Percentiles rank a stretch among this genome's conserved stretches.
phyloP scores from a whole-genome alignment of 2,113 vertebrate genomes.

The Cheirogaleus medius region DNA sequence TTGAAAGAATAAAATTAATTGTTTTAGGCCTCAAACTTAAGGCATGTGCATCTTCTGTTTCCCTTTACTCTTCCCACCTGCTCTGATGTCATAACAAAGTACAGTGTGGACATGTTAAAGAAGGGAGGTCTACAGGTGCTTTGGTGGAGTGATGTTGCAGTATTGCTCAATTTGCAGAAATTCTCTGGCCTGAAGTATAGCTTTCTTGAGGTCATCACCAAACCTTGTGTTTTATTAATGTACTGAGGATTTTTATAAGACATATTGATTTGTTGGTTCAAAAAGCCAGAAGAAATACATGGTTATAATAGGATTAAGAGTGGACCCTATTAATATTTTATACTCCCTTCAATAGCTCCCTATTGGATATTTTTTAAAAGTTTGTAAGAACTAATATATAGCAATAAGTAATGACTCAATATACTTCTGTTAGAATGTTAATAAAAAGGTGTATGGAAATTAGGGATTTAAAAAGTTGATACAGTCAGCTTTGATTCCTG shows the following conservation, averaged over 20 bases:
- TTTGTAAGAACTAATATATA: slow-evolving; percentile 43
- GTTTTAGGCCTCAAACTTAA: background rate
- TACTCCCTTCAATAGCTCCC: background rate
- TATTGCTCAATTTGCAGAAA: background rate
- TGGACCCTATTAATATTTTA: background rate
- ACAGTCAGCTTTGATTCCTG: background rate
- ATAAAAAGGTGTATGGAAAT: background rate
- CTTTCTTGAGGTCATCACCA: background rate
- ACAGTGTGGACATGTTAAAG: background rate
- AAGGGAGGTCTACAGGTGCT: background rate
- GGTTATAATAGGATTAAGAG: background rate
- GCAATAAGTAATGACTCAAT: background rate
- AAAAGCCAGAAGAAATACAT: background rate
- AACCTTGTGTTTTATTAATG: slow-evolving; percentile 49
- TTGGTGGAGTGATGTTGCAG: background rate
- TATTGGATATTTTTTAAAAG: background rate
- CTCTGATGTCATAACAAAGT: background rate
- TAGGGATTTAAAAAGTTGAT: background rate
- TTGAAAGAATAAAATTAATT: slow-evolving; percentile 9
- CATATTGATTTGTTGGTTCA: background rate
- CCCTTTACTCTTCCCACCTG: background rate
- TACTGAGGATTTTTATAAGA: background rate
- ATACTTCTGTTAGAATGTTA: background rate
- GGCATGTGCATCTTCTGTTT: background rate
- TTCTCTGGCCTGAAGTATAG: background rate